Base-by-base conservation (phyloP, 2,797 vertebrate genomes). In the Platyrinchus mystaceus region DNA sequence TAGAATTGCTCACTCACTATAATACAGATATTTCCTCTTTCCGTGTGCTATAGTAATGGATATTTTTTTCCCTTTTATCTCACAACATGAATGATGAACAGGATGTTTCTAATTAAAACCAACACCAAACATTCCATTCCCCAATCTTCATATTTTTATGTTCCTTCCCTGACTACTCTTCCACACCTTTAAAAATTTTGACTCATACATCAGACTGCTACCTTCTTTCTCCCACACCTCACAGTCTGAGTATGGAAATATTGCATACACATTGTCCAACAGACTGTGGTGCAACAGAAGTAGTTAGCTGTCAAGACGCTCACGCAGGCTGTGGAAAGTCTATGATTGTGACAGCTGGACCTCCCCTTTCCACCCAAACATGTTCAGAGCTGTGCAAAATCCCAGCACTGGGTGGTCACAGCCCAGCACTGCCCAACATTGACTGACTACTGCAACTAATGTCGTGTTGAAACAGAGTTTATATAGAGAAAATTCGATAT, bases 81-180 rank as follows among this genome's bases (percentile, higher is more conserved):
- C 69, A 80, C 19, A 1, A 28, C 37, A 58, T 13, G 28, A 90
- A 34, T 56, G 50, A 91, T 47, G 55, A 94, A 63, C 89, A 94
- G 85, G 85, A 95, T 81, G 58, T 91, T 84, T 93, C 85, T 46
- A 95, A 96, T 94, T 93, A 95, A 94, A 96, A 84, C 77, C 47
- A 90, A 93, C 1, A 5, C 87, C 76, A 91, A 95, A 69, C 83
- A 94, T 93, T 94, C 94, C 73, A 88, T 73, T 91, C 63, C 36
- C 47, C 76, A 64, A 44, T 66, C 81, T 82, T 89, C 89, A 87
- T 62, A 77, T 59, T 93, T 91, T 90, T 85, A 58, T 32, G 30
- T 81, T 91, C 47, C 58, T 84, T 77, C 79, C 60, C 34, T 56
- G 52, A 81, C 84, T 89, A 22, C n/a, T 85, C 62, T 81, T 88